Base-by-base conservation (phyloP, 2,797 vertebrate species). In the Coregonus ussuriensis region DNA sequence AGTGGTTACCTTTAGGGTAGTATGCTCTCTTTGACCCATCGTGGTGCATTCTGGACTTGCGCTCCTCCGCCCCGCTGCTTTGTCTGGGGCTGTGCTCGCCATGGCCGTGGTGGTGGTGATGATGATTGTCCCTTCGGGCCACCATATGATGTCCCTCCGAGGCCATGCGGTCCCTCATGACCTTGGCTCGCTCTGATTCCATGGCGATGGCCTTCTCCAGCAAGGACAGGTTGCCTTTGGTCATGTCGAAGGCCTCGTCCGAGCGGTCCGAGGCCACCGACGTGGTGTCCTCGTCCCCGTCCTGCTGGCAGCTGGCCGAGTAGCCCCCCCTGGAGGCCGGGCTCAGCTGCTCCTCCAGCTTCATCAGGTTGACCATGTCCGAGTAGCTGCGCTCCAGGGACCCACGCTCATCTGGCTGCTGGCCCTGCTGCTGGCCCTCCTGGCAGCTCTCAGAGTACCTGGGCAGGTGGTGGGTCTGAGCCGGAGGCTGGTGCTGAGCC, bases 151-250 rank as follows among this genome's bases (percentile, higher is more conserved):
- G 56, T 21, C 56, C 56, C 84, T 98, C 96, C 59, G 96, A 91
- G 71, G 95, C 93, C 95, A 96, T 96, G 81, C 97, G 95, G 90
- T 99, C 97, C 89, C 96, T 93, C 98, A 99, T 96, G 92, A 97
- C 97, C 94, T 98, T 98, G 35, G 98, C 97, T 82, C 97, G 85
- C 90, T 99, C 96, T 0, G 97, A 97, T 80, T 99, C 98, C 91
- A 99, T 91, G 71, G 98, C 98, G 77, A 99, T 99, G 89, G 98
- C 98, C 92, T 99, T 99, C 94, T 99, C 98, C 90, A 99, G 96
- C 80, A 99, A 95, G 6, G 97, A 95, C 92, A 99, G 93, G 89
- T 99, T 99, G 70, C 98, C 98, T 92, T 99, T 99, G 89, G 97
- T 96, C 96, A 98, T 97, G 93, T 99, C 97, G 47, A 97, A 99